Base-by-base conservation (phyloP, 1,140 invertebrate genomes). In the Papilio polyxenes region DNA sequence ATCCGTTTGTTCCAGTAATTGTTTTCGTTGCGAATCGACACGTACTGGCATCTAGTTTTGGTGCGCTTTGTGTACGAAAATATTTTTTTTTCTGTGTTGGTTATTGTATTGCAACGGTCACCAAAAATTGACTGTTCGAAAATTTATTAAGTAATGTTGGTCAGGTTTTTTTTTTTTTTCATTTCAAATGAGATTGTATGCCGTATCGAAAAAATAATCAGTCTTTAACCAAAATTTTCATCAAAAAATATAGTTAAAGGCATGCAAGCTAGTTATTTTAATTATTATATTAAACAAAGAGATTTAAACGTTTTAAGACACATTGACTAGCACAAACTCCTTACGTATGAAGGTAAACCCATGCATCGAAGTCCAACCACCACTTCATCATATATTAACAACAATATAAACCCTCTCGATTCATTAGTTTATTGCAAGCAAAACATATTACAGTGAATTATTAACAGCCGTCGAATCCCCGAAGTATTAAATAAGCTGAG, bases 11-110 rank as follows among this genome's bases (percentile, higher is more conserved):
- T 82, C 82, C 82, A 75, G 83, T 92, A 90, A 93, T 92, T 93
- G 92, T 92, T 92, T 92, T 92, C 87, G 89, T 87, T 88, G 86
- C 85, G 88, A 89, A 91, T 91, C 90, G 92, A 92, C 91, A 91
- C 89, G 89, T 89, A 86, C 85, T 79, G 76, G 82, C 86, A 82
- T 88, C 85, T 91, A 88, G 89, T 88, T 87, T 85, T 87, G 86
- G 87, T 85, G 83, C 86, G 82, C 82, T 59, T 83, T 74, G 49
- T 75, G 62, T 75, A 81, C 49, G 80, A 77, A n/a, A n/a, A n/a
- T n/a, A 82, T 72, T 72, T 37, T 69, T 65, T 65, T 65, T 65
- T 65, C 62, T 31, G 15, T 72, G 83, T 84, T 83, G 82, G 82
- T 82, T 83, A 83, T 80, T 10, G 20, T 37, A 40, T 7, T 20